Percentiles rank a stretch among this genome's conserved stretches.
phyloP scores from a whole-genome alignment of 1,140 invertebrate genomes.

The Zophobas morio region DNA sequence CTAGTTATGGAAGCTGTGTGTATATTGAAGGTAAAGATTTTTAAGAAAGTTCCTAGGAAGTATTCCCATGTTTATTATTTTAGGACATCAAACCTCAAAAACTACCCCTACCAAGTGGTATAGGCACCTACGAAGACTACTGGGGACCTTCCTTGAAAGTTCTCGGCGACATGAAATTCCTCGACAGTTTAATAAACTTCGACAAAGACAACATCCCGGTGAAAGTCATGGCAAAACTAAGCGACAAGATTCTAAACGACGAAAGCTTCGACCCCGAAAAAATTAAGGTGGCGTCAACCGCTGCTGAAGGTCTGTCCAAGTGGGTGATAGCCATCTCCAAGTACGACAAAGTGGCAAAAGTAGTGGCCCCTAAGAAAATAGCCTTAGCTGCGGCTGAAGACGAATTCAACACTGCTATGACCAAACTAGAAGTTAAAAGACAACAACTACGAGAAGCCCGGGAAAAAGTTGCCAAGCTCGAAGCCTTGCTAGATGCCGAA shows the following conservation, averaged over 20 bases:
- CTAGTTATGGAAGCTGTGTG: slow-evolving; percentile 98
- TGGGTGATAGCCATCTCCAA: slow-evolving; percentile 95
- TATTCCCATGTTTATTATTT: slow-evolving; percentile 26
- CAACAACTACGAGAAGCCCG: slow-evolving; percentile 83
- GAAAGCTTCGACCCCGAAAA: slow-evolving; percentile 94
- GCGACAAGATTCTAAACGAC: slow-evolving; percentile 85
- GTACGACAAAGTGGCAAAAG: slow-evolving; percentile 92
- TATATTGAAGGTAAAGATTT: slow-evolving; percentile 83
- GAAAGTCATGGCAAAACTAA: slow-evolving; percentile 86
- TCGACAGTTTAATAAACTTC: slow-evolving; percentile 86
- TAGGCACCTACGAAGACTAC: slow-evolving; percentile 87
- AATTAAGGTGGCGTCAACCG: slow-evolving; percentile 83
- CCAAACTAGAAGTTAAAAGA: slow-evolving; percentile 81
- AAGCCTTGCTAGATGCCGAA: slow-evolving; percentile 78
- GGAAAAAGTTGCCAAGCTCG: slow-evolving; percentile 74
- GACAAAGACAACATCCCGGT: slow-evolving; percentile 94
- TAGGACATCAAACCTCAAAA: slow-evolving; percentile 88
- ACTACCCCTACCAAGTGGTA: slow-evolving; percentile 84
- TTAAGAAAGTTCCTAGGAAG: not conserved
- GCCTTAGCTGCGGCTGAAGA: slow-evolving; percentile 84
- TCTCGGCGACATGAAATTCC: slow-evolving; percentile 92
- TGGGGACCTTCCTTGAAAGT: slow-evolving; percentile 94
- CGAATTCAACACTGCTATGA: slow-evolving; percentile 73
- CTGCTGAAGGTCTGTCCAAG: slow-evolving; percentile 87
- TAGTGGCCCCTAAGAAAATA: slow-evolving; percentile 88